Percentiles rank a stretch among this genome's conserved stretches.
Evolutionary conservation across 2,797 vertebrate species (phyloP).

Genomic region (Rousettus madagascariensis): DNA sequence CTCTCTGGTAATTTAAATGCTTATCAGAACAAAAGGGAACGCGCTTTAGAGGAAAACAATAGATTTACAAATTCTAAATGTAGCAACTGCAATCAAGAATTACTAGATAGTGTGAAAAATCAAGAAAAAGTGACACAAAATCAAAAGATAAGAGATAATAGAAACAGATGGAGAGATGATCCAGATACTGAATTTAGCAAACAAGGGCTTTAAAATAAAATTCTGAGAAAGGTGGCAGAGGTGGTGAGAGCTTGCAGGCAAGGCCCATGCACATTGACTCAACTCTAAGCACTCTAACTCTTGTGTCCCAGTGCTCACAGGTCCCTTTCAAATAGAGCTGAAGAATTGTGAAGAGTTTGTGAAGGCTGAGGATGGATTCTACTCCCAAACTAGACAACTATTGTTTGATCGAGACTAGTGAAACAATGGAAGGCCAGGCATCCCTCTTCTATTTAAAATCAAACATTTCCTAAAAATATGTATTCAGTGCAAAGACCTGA

Average conservation of each 20-base stretch:
- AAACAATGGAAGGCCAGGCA: neutral
- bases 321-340: neutral
- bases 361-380: neutral
- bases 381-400: neutral
- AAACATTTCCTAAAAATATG: neutral
- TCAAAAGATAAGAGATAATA: neutral
- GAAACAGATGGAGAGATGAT: neutral
- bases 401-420: neutral
- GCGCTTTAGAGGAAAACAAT: neutral
- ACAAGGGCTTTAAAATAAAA: neutral
- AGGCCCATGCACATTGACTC: neutral
- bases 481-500: neutral
- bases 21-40: neutral
- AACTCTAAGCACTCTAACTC: accelerated
- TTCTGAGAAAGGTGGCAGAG: neutral
- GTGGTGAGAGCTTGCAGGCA: neutral
- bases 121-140: neutral
- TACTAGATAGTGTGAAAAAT: neutral
- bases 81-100: neutral
- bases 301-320: accelerated
- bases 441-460: neutral
- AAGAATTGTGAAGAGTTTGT: neutral
- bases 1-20: neutral
- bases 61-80: neutral
- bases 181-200: neutral